Evolutionary conservation across 2,888 invertebrate genomes (phyloP), one percentile per base, ranked within the genome.

Genomic region (Rhabditoides inermis): DNA sequence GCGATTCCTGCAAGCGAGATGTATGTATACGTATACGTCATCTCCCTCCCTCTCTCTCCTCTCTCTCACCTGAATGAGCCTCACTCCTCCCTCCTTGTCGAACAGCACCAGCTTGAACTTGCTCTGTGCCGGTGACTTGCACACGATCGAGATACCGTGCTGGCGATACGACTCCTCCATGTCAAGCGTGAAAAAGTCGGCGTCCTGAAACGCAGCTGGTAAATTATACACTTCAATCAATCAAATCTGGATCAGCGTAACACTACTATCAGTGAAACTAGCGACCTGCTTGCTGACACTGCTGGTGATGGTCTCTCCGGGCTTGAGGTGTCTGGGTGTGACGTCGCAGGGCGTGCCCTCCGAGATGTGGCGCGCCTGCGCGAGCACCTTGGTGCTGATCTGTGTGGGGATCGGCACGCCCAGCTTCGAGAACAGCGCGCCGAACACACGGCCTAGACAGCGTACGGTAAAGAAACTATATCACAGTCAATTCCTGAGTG

Each of bases 341-440:
- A 39, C 56, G 10, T 56, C 63, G 27, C 49, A 55, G 22, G 56
- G 52, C 15, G 60, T 63, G n/a, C 65, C 67, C 2, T 63, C 59
- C 40, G 61, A 57, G n/a, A 73, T 55, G 26, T 72, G 68, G 1
- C 69, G 59, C 6, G 75, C 75, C 42, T 70, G 68, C 1, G 66
- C 70, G 1, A 75, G 61, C 0, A 55, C 61, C 55, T 77, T 76
- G 1, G 76, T 71, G 1, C 69, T 59, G 42, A 76, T 77, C 55
- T 73, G 72, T 5, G 76, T 76, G 2, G 77, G 76, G 49, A 76
- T 76, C 3, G 76, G 76, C 2, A 76, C 75, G 25, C 76, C 76
- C 15, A 76, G 63, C 45, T 73, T 76, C 5, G 68, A 64, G 60
- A 76, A 77, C 37, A 76, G 65, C 1, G 76, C 76, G 25, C 76